Evolutionary conservation across 2,113 vertebrate species (phyloP), one percentile per base, ranked within the genome.

Genomic region (Pycnonotus jocosus): DNA sequence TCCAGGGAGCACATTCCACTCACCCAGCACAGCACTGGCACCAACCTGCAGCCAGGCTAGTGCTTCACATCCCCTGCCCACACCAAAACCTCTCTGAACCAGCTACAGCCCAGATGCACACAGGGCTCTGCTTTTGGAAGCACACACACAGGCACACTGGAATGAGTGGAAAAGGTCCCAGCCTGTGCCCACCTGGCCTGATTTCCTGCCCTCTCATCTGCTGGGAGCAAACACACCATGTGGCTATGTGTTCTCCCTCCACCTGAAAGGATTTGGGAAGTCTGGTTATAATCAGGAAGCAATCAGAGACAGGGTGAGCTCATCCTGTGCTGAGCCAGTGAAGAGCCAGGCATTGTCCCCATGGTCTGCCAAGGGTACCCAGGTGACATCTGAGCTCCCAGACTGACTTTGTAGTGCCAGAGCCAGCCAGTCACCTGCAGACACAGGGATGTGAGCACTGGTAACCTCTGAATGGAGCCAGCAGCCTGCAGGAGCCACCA

Each of bases 71-170:
- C 60, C 13, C 42, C 71, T 65, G 31, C 18, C 15, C n/a, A 70
- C 10, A 13, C 15, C 7, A 3, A 74, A 71, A 92, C 31, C 6
- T 17, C 35, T 45, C 33, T 2, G 2, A 81, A 35, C 21, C 66
- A 87, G 38, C 22, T 12, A 57, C 38, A 38, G 4, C 38, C n/a
- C 44, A 33, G 8, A 21, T 6, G 71, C 51, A 83, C n/a, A 18
- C 1, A 5, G 53, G 35, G 71, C 40, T 78, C 61, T 86, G 76
- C 15, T 35, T 57, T 19, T 27, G 28, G 51, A 53, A 86, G 37
- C 24, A 54, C 5, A 17, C 15, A 37, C 0, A 0, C 16, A 37
- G 44, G 18, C 11, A 5, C 0, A 3, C 42, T 31, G 66, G 24
- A 35, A 54, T 6, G 7, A n/a, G 44, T 33, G 47, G 22, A 35